Base-by-base conservation (phyloP, 2,888 invertebrate species). In the Drosophila atroscutellata region DNA sequence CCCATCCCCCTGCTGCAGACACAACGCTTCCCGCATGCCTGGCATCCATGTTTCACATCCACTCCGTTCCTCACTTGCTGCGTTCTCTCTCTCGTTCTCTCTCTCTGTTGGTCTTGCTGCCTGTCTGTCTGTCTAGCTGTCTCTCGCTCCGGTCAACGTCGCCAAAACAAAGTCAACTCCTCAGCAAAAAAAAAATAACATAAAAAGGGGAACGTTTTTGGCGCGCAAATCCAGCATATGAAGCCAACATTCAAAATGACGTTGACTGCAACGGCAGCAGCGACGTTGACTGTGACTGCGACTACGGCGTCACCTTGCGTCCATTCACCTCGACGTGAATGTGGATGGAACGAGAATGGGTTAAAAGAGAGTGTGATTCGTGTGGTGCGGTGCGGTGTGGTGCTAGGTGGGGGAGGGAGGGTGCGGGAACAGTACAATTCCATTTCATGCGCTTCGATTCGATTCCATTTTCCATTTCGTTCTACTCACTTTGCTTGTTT, bases 401-500 rank as follows among this genome's bases (percentile, higher is more conserved):
- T 28, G 37, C n/a, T 56, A 13, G 24, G 49, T 9, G 30, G 8
- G 51, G 8, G 36, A 20, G n/a, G 15, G 13, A 18, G 13, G 37
- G 1, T 42, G 26, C 28, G 24, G 8, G 18, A 18, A 28, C 36
- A 28, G 50, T 56, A 65, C 56, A 76, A 81, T 74, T 80, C 81
- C 68, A 70, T 77, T 80, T 85, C 62, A 85, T 84, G 75, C 68
- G 83, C 75, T 82, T 83, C 81, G 85, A 83, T 85, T 80, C 75
- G 73, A 86, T 88, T 81, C 87, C 85, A 84, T 85, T 85, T 85
- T 89, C 85, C 85, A 85, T 81, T 87, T 81, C 79, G 84, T 79
- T 85, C 80, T 78, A 87, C 76, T 75, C 74, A 60, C 59, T 70
- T 72, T 81, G 58, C 73, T 61, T 80, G 63, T 64, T 69, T 77